Base-by-base conservation (phyloP, 2,113 vertebrate species). In the Lontra canadensis region DNA sequence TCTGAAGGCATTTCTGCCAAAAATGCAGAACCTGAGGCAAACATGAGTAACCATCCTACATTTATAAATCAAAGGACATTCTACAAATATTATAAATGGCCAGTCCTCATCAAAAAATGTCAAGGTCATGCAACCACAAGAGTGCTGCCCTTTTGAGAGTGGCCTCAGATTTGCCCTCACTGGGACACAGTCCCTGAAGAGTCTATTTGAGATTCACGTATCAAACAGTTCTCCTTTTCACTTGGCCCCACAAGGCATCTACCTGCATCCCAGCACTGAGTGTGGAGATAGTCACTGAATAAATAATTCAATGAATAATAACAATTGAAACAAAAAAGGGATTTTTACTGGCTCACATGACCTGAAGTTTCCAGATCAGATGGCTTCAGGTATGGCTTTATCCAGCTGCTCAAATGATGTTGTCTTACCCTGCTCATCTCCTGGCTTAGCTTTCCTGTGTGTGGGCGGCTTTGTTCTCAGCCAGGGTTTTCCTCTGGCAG, bases 361-460 rank as follows among this genome's bases (percentile, higher is more conserved):
- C 67, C 87, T 89, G 42, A 47, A 95, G 63, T 21, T 71, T 49
- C 42, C 31, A 78, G 49, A 42, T 59, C 2, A 13, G 1, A 59
- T 36, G 4, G 26, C 80, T 90, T 97, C 93, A 92, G 74, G 78
- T 21, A 63, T 15, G 87, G 84, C 88, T 94, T n/a, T 74, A 73
- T 79, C 83, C 76, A 92, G 97, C 74, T 4, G 4, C 76, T 79
- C 49, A 39, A 36, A 44, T 23, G 63, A 13, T 36, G 20, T 49
- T 29, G 15, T 44, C 34, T 91, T 78, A 55, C 36, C 71, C 91
- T 36, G 4, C 13, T 57, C 59, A 8, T n/a, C 76, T 92, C 31
- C 42, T 39, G 80, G 78, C 49, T 82, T 65, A 73, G 59, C 42
- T 65, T 76, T 84, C 61, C 26, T 13, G 36, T 90, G 13, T 23